These are phyloP conservation scores for Actinia tenebrosa DNA, from an alignment of 64 coral and sea anemone genomes.

Conservation along the genomic window DNA sequence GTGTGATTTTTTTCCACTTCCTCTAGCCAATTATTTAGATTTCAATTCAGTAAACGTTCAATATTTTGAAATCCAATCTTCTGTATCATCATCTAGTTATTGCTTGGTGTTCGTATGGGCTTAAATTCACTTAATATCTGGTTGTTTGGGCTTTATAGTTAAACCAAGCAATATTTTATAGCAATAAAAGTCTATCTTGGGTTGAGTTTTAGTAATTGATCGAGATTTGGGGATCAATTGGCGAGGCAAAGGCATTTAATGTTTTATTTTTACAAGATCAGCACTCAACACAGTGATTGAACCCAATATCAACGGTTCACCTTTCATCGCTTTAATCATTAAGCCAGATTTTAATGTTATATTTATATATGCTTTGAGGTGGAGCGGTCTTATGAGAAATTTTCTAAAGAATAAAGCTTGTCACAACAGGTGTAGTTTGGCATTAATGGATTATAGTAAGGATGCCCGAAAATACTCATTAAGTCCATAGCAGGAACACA, in stretches of 20 bases:
- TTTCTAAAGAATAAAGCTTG: not conserved
- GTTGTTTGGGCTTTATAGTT: not conserved
- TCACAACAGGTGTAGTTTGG: not conserved
- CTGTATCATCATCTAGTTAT: not conserved
- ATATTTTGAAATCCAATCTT: conserved; percentile 6
- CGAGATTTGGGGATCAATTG: not conserved
- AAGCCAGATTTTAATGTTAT: not conserved
- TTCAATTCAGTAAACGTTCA: not conserved
- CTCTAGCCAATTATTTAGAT: not conserved
- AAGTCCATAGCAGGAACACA: not conserved
- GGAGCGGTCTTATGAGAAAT: not conserved
- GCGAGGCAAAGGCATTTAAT: not conserved
- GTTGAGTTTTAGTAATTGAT: not conserved
- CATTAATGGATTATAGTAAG: conserved; percentile 11
- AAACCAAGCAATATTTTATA: not conserved
- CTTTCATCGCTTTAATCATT: not conserved
- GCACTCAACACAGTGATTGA: not conserved
- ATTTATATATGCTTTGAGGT: not conserved
- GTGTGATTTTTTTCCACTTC: not conserved
- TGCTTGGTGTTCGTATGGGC: not conserved
- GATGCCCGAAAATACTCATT: conserved; percentile 7
- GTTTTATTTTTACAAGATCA: not conserved
- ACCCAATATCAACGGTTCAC: not conserved
- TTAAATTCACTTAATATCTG: not conserved
- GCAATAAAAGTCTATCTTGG: not conserved